phyloP scores from a whole-genome alignment of 2,113 vertebrate genomes.

The Murina feae region DNA sequence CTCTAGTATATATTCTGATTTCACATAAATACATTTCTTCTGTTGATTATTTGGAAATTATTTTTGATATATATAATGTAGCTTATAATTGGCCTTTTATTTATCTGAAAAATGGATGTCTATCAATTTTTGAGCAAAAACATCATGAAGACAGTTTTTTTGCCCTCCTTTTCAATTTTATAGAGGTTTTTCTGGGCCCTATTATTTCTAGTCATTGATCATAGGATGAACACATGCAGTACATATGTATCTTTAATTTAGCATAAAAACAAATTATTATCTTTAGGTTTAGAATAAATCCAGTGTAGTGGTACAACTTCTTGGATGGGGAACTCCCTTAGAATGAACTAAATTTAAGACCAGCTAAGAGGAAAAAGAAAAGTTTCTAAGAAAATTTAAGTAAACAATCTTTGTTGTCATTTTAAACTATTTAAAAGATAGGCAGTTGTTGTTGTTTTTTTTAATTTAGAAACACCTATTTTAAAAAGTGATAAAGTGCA shows the following conservation, averaged over 20 bases:
- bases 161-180: neutral
- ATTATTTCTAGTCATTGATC: neutral
- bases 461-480: neutral
- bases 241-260: neutral
- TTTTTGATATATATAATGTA: constrained; percentile 13
- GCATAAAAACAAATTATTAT: neutral
- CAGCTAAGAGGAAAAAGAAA: neutral
- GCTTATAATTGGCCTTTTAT: neutral
- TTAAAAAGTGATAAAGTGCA: neutral
- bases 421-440: neutral
- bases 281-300: neutral
- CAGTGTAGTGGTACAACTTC: neutral
- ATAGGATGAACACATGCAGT: neutral
- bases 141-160: neutral
- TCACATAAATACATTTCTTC: neutral
- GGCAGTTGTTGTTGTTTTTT: neutral
- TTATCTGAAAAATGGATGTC: neutral
- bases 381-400: neutral
- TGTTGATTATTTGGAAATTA: neutral
- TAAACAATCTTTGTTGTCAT: neutral
- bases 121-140: neutral
- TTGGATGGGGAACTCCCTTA: neutral
- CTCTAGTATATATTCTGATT: neutral
- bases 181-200: neutral
- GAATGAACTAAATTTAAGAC: neutral